A percentile compares a stretch with the other conserved stretches of the same genome.
These are phyloP conservation scores for Ophiodon elongatus DNA, from an alignment of 2,113 vertebrate species.

Conservation along the genomic window DNA sequence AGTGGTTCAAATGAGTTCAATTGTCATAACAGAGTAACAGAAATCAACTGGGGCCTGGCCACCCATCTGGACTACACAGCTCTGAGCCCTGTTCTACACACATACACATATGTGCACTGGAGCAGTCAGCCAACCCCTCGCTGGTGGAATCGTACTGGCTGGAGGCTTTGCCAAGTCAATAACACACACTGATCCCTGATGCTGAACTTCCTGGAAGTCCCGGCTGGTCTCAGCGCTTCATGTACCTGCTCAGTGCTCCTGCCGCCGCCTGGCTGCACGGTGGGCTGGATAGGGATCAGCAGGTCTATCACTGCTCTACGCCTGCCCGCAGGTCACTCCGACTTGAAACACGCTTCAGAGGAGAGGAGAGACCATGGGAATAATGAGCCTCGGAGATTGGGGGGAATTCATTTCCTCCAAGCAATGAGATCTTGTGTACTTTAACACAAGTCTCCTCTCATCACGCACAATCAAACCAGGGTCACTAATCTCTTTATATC, in stretches of 20 bases:
- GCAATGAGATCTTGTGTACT: conserved; percentile 50
- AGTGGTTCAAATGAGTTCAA: conserved; percentile 69
- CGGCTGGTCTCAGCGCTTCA: conserved; percentile 56
- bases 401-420: conserved; percentile 55
- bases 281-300: conserved; percentile 61
- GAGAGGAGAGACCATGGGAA: conserved; percentile 46
- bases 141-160: conserved; percentile 74
- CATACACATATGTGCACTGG: conserved; percentile 63
- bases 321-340: conserved; percentile 48
- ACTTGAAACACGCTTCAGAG: conserved; percentile 55
- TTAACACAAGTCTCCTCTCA: conserved; percentile 38
- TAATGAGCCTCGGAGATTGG: conserved; percentile 46
- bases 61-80: conserved; percentile 79
- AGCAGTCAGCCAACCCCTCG: conserved; percentile 65
- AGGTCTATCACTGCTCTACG: conserved; percentile 39
- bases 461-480: conserved; percentile 52
- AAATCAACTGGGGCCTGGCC: conserved; percentile 72
- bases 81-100: conserved; percentile 55
- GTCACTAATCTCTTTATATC: conserved; percentile 57
- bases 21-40: conserved; percentile 73
- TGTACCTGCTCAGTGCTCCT: conserved; percentile 66
- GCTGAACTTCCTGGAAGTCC: conserved; percentile 76
- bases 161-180: conserved; percentile 79
- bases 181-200: conserved; percentile 77
- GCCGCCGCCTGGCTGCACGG: conserved; percentile 49